Percentiles rank a stretch among this genome's conserved stretches.
Conservation (phyloP, 2,113 vertebrate genomes). For the Percopsis transmontana region DNA sequence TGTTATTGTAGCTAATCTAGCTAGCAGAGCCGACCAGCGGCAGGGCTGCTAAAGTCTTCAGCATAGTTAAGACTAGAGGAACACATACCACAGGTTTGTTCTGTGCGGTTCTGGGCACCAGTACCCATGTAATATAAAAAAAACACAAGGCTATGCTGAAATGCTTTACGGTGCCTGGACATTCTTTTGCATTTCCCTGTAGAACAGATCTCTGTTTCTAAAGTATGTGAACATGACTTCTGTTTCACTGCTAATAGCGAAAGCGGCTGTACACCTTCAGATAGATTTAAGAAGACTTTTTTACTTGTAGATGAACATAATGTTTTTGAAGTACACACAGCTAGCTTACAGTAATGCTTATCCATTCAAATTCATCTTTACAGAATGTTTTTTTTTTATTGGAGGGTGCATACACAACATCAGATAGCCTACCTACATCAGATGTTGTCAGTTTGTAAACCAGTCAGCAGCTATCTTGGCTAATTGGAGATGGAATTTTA, state of each 20-base stretch:
- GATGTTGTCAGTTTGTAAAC: background rate
- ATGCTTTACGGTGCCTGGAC: slow-evolving; percentile 20
- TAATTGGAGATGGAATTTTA: too few species aligned
- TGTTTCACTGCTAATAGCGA: slow-evolving; percentile 7
- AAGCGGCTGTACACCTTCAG: background rate
- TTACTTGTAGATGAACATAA: too few species aligned
- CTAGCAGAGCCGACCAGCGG: background rate
- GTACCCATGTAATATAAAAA: slow-evolving; percentile 53
- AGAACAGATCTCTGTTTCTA: background rate
- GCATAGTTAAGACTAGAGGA: slow-evolving; percentile 48
- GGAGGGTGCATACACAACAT: too few species aligned
- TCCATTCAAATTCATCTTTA: too few species aligned
- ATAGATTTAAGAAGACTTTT: too few species aligned
- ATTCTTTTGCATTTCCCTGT: slow-evolving; percentile 12
- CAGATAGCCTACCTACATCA: too few species aligned
- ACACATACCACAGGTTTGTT: slow-evolving; percentile 55
- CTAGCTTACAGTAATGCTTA: too few species aligned
- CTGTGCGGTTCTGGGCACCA: slow-evolving; percentile 41
- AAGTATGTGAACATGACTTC: background rate
- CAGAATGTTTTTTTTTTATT: too few species aligned
- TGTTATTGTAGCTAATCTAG: too few species aligned
- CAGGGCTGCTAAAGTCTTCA: slow-evolving; percentile 58
- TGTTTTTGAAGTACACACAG: too few species aligned
- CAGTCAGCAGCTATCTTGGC: too few species aligned
- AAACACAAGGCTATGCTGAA: slow-evolving; percentile 47